Evolutionary conservation across 2,797 vertebrate genomes (phyloP), one percentile per base, ranked within the genome.

Genomic region (Bucorvus abyssinicus): DNA sequence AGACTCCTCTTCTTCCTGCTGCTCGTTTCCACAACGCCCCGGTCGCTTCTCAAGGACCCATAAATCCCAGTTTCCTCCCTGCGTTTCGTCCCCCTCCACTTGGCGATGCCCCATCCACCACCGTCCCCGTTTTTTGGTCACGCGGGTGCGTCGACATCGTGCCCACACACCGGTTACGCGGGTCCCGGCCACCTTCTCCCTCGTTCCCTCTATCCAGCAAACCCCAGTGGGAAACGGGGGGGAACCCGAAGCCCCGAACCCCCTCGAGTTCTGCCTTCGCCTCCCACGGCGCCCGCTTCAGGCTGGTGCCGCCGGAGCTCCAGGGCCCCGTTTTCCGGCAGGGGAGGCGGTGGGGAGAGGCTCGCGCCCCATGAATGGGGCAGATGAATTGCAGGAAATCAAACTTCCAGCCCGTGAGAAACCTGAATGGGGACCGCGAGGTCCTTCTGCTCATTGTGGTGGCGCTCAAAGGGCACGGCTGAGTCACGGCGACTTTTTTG

Each of bases 311-410:
- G 56, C 30, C 5, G 36, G 56, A 78, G 80, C 84, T 83, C 75
- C 34, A 0, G 14, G 29, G 32, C 36, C 77, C 8, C 49, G 22
- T 22, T 23, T 49, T 49, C 49, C 22, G 49, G 20, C 49, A 53
- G 52, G 26, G 27, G 26, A 52, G 30, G 30, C 36, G 6, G 21
- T 26, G 27, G 29, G 70, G 61, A 22, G 30, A 23, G 47, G 23
- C 84, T 69, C 3, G 0, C 23, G 0, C 50, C 6, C 65, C 15
- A 1, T 47, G 59, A 83, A 57, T 27, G 80, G 80, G 83, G n/a
- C 17, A 0, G 10, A 52, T 84, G 87, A 94, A 92, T 93, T 74
- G 77, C 23, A 90, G 93, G 91, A 93, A 95, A 90, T 75, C 49
- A 1, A 45, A 69, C 3, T 71, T 49, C 21, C 84, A 81, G 74